Percentiles rank a stretch among this genome's conserved stretches.
These are phyloP conservation scores for Beaufortia kweichowensis DNA, from an alignment of 2,113 vertebrate species.

Conservation along the genomic window DNA sequence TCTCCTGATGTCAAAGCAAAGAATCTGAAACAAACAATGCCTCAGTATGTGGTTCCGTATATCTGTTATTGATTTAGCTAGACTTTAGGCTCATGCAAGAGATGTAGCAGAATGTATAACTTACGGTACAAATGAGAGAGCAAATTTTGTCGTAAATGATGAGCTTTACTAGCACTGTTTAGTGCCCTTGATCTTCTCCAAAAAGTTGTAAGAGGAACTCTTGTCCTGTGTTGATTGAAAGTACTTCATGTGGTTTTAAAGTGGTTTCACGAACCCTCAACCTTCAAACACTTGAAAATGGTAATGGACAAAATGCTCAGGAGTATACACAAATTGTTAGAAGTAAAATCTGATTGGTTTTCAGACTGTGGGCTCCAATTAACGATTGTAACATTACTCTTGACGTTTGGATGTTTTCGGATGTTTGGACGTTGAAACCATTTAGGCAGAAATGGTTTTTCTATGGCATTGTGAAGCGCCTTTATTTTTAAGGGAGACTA, in stretches of 20 bases:
- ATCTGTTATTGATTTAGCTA: not conserved
- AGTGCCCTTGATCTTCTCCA: not conserved
- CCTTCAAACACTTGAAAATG: too few species aligned
- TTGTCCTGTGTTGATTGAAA: not conserved
- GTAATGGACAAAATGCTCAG: not conserved
- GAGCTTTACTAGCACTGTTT: not conserved
- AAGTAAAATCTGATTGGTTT: not conserved
- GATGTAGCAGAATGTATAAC: too few species aligned
- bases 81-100: too few species aligned
- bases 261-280: not conserved
- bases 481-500: too few species aligned
- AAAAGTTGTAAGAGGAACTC: not conserved
- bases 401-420: too few species aligned
- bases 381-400: too few species aligned
- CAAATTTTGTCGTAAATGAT: too few species aligned
- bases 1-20: not conserved
- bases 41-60: not conserved
- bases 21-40: slow-evolving; percentile 15
- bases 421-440: too few species aligned
- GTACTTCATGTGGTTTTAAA: not conserved
- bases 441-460: too few species aligned
- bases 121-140: too few species aligned
- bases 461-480: too few species aligned
- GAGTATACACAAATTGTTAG: not conserved
- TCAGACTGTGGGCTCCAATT: too few species aligned